phyloP scores from a whole-genome alignment of 1,140 invertebrate genomes.

The Liolophura sinensis region DNA sequence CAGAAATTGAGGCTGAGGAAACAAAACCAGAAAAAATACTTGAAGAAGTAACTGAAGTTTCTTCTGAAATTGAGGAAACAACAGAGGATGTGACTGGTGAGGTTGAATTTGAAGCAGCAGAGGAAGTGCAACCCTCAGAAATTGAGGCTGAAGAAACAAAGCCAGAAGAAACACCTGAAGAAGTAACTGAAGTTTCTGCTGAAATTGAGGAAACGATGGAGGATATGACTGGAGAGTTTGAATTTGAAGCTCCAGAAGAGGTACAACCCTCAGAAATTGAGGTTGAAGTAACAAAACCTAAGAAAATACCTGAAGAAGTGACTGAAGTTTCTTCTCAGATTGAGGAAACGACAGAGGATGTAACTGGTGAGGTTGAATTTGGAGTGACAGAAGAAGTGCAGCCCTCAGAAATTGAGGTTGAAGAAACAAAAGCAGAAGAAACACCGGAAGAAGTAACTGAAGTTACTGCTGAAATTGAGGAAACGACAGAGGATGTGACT shows the following conservation, averaged over 20 bases:
- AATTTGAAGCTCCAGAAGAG: too few relatives aligned
- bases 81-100: too few relatives aligned
- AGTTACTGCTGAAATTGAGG: too few relatives aligned
- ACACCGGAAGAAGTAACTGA: not conserved
- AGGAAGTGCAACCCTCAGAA: slow-evolving; percentile 6
- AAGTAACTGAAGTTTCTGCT: not conserved
- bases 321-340: not conserved
- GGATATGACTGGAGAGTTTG: not conserved
- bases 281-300: not conserved
- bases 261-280: not conserved
- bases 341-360: slow-evolving; percentile 1
- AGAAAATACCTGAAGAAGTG: not conserved
- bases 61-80: too few relatives aligned
- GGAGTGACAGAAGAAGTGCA: not conserved
- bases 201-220: not conserved
- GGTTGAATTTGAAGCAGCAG: not conserved
- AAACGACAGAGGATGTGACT: too few relatives aligned
- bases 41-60: slow-evolving; percentile 1
- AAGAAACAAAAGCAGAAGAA: not conserved
- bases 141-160: slow-evolving; percentile 3
- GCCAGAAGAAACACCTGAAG: slow-evolving; percentile 4
- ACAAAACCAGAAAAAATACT: not conserved
- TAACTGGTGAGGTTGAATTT: too few relatives aligned
- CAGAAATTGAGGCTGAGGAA: slow-evolving; percentile 2
- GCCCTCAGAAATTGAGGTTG: not conserved